Base-by-base conservation (phyloP, 1,140 invertebrate species). In the Hypsibius dujardini region DNA sequence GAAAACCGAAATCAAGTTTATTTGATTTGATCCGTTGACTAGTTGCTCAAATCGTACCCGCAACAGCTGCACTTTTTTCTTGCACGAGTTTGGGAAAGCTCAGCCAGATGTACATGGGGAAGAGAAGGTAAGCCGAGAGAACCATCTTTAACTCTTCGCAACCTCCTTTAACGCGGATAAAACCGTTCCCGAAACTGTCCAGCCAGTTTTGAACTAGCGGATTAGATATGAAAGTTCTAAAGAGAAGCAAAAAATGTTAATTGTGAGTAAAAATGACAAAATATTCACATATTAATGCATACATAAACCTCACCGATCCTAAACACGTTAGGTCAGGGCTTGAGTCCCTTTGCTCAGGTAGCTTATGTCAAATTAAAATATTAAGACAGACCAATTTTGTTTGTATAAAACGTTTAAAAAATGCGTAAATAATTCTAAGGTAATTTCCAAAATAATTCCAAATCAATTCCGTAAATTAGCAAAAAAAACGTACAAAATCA, bases 41-140 rank as follows among this genome's bases (percentile, higher is more conserved):
- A n/a, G n/a, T n/a, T n/a, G n/a, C n/a, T n/a, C n/a, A n/a, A n/a
- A n/a, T n/a, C n/a, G n/a, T n/a, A n/a, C n/a, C n/a, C n/a, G 50
- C 7, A n/a, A 7, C 50, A 56, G 7, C 50, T 56, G 7, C n/a
- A n/a, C 50, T n/a, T 56, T 56, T n/a, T 56, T 56, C 50, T 56
- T n/a, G 50, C 50, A 7, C 3, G 42, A 56, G 7, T 56, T 42
- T 67, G 42, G 62, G 62, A 42, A 67, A 67, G 7, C 62, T 42
- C 7, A 67, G 42, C 62, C 62, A 67, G 62, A 67, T 14, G 62
- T 14, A 67, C 62, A 67, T 67, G 42, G 62, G 62, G 42, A 67
- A 67, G 7, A 67, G 12, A 3, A 67, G 42, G 42, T 67, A 67
- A 42, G 62, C 62, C 62, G 62, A 67, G 3, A 67, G 42, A 3